A percentile compares a stretch with the other conserved stretches of the same genome.
Conservation (phyloP, 2,888 invertebrate species). For the Dugesia japonica region DNA sequence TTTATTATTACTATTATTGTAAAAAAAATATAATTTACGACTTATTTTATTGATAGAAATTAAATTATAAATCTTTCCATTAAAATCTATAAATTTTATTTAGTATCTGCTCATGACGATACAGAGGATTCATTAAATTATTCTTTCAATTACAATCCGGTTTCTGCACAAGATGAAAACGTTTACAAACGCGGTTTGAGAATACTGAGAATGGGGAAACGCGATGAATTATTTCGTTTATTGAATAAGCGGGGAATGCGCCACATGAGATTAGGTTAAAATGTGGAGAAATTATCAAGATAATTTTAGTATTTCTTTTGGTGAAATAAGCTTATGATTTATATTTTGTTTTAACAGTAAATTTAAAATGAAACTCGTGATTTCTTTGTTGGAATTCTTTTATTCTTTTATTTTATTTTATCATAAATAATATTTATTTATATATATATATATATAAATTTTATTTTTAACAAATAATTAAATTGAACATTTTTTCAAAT, state of each 20-base stretch:
- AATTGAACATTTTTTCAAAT: too few relatives aligned
- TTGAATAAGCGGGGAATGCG: slow-evolving; percentile 1
- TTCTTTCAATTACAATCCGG: not conserved
- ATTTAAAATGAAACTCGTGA: too few relatives aligned
- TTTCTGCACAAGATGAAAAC: not conserved
- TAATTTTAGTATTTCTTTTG: too few relatives aligned
- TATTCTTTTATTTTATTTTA: too few relatives aligned
- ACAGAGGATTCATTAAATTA: not conserved
- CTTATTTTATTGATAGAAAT: not conserved
- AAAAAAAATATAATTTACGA: not conserved
- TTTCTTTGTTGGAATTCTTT: too few relatives aligned
- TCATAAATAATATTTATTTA: too few relatives aligned
- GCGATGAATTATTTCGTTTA: not conserved
- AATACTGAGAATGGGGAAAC: slow-evolving; percentile 8
- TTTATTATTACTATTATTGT: not conserved
- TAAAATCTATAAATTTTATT: not conserved
- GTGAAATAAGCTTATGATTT: too few relatives aligned
- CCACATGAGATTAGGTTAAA: not conserved
- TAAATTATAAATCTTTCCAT: not conserved
- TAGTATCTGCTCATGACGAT: not conserved
- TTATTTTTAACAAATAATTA: too few relatives aligned
- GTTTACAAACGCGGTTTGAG: not conserved
- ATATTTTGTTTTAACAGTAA: too few relatives aligned
- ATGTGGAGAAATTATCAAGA: too few relatives aligned
- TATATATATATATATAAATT: too few relatives aligned